These are phyloP conservation scores for Spermophilus dauricus DNA, from an alignment of 2,113 vertebrate genomes.

Conservation along the genomic window DNA sequence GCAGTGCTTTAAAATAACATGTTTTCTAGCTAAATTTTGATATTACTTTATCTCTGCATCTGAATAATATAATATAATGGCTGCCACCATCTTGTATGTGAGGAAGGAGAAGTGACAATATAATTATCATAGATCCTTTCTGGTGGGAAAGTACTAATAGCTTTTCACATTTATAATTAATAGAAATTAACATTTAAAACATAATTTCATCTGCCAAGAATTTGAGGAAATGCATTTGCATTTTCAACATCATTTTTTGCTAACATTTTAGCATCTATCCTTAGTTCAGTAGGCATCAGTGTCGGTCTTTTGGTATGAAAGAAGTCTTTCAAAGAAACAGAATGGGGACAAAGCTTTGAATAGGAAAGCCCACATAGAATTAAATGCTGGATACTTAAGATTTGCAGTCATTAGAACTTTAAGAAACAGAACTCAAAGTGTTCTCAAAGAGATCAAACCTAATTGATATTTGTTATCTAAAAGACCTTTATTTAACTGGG, in stretches of 20 bases:
- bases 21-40: conserved; percentile 39
- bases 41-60: not conserved
- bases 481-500: too few species aligned
- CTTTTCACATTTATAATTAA: not conserved
- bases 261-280: not conserved
- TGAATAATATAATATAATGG: not conserved
- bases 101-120: not conserved
- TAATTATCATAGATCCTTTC: not conserved
- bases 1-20: not conserved
- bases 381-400: not conserved
- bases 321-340: not conserved
- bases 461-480: conserved; percentile 34
- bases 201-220: not conserved
- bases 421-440: conserved; percentile 28
- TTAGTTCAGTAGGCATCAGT: not conserved
- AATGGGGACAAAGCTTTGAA: not conserved
- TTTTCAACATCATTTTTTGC: not conserved
- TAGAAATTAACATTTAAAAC: not conserved
- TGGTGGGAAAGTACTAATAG: not conserved
- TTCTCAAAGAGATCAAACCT: conserved; percentile 1
- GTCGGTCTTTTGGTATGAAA: not conserved
- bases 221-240: conserved; percentile 28
- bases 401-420: not conserved
- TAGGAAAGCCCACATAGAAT: not conserved
- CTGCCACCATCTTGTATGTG: not conserved